Evolutionary conservation across 2,113 vertebrate genomes (phyloP).

Genomic region (human (Homo sapiens)): GRCh38 chr2:164682501-164683000

Average conservation of each 20-base stretch:
- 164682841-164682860: not conserved
- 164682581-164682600: not conserved
- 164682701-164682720: not conserved
- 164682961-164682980: not conserved
- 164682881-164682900: not conserved
- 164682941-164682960: not conserved
- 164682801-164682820: not conserved
- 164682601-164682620: not conserved
- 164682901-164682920: not conserved
- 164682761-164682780: not conserved
- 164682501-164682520: not conserved
- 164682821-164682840: not conserved
- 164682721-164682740: not conserved
- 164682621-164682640: not conserved
- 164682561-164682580: not conserved
- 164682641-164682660: not conserved
- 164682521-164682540: not conserved
- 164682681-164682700: not conserved
- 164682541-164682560: not conserved
- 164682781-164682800: not conserved
- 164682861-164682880: not conserved
- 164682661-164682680: not conserved
- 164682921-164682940: not conserved
- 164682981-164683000: not conserved
- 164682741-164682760: constrained; percentile 37